phyloP scores from a whole-genome alignment of 2,888 invertebrate species.

The Chrysotoxum bicinctum region DNA sequence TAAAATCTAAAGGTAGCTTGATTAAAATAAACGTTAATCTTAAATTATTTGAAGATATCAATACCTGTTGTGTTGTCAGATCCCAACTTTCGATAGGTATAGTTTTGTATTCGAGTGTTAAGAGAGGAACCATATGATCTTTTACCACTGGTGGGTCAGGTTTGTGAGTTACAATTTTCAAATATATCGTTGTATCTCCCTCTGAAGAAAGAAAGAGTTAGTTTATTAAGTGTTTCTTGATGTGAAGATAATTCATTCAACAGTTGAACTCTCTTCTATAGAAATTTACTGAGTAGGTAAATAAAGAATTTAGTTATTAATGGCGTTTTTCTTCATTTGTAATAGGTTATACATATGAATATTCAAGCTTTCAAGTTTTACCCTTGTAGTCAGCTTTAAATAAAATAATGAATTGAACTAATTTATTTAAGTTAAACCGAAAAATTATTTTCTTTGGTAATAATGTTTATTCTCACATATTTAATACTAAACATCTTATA shows the following conservation, averaged over 20 bases:
- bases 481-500: too few species aligned
- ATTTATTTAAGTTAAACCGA: too few species aligned
- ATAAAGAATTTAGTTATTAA: too few species aligned
- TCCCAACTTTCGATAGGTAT: conserved; percentile 92
- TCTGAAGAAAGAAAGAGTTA: conserved; percentile 82
- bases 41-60: neutral
- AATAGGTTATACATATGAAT: too few species aligned
- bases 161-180: conserved; percentile 92
- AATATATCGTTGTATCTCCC: conserved; percentile 93
- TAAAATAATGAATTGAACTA: too few species aligned
- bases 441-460: too few species aligned
- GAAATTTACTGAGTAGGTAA: too few species aligned
- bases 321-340: too few species aligned
- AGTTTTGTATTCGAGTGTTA: conserved; percentile 85
- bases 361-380: too few species aligned
- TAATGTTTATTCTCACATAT: too few species aligned
- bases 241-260: neutral
- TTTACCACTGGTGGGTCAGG: conserved; percentile 91
- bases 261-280: too few species aligned
- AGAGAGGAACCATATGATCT: conserved; percentile 95
- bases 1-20: conserved; percentile 79
- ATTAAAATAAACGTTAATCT: conserved; percentile 3
- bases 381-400: too few species aligned
- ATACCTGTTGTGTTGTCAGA: conserved; percentile 93
- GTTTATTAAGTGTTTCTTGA: neutral